Conservation (phyloP, 2,113 vertebrate genomes). For the Calonectris borealis region DNA sequence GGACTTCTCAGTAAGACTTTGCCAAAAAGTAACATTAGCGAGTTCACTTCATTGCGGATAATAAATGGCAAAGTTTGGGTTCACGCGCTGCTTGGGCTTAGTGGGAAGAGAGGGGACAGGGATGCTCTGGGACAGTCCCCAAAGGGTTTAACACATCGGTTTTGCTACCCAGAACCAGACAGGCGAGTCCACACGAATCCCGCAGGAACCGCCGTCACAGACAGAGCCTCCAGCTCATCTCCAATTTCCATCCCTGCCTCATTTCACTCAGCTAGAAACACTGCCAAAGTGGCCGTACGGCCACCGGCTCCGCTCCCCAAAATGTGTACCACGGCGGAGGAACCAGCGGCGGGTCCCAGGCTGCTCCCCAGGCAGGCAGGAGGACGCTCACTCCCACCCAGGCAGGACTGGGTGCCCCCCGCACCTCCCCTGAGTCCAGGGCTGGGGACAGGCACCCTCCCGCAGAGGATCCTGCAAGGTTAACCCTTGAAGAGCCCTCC, state of each 20-base stretch:
- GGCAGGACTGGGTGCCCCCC: background rate
- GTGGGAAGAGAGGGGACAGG: background rate
- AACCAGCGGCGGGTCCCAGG: background rate
- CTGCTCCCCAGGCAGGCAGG: background rate
- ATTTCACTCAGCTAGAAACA: background rate
- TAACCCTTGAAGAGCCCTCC: background rate
- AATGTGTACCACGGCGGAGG: fast-evolving
- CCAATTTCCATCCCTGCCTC: background rate
- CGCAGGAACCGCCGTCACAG: background rate
- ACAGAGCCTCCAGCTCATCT: background rate
- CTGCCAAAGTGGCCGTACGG: background rate
- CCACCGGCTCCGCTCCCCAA: background rate
- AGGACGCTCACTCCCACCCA: background rate
- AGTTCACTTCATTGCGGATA: background rate
- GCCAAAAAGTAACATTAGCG: background rate
- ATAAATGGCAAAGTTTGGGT: background rate
- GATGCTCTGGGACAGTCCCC: background rate
- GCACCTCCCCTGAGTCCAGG: too few species aligned
- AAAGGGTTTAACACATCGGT: background rate
- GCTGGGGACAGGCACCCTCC: background rate
- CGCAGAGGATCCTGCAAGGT: background rate
- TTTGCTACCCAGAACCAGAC: background rate
- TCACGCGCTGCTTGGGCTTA: background rate
- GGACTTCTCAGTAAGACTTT: constrained; percentile 9
- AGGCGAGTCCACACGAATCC: background rate